A percentile compares a stretch with the other conserved stretches of the same genome.
Conservation (phyloP, 1,140 invertebrate species). For the Macrobrachium nipponense region DNA sequence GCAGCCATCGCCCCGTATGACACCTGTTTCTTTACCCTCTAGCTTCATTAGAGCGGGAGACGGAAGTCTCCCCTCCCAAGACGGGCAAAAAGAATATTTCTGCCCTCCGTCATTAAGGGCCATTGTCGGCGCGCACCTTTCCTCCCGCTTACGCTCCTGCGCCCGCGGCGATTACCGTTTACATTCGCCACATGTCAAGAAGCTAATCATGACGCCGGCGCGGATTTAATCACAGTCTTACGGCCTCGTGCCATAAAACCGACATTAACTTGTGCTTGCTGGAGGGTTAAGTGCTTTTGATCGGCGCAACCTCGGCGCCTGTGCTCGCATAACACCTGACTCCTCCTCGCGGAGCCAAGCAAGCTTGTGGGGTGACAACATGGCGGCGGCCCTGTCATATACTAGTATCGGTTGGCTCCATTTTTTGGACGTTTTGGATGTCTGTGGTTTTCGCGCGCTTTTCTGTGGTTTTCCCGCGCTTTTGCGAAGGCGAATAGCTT, state of each 20-base stretch:
- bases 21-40: slow-evolving; percentile 56
- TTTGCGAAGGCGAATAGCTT: too few species aligned
- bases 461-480: too few species aligned
- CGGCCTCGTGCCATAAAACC: neutral
- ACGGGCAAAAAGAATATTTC: neutral
- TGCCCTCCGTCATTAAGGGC: neutral
- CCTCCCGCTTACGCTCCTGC: neutral
- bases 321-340: slow-evolving; percentile 49
- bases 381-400: slow-evolving; percentile 16
- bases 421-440: slow-evolving; percentile 47
- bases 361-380: slow-evolving; percentile 36
- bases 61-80: neutral
- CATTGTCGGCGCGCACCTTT: neutral
- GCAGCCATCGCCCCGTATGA: slow-evolving; percentile 56
- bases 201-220: slow-evolving; percentile 44
- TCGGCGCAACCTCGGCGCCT: slow-evolving; percentile 38
- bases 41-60: slow-evolving; percentile 43
- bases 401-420: slow-evolving; percentile 30
- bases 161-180: slow-evolving; percentile 21
- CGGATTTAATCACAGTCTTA: slow-evolving; percentile 20
- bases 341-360: neutral
- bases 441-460: too few species aligned
- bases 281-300: slow-evolving; percentile 24
- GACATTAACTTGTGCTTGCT: slow-evolving; percentile 9
- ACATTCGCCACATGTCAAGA: slow-evolving; percentile 61